These are phyloP conservation scores for Psettodes erumei DNA, from an alignment of 2,113 vertebrate genomes.

Conservation along the genomic window DNA sequence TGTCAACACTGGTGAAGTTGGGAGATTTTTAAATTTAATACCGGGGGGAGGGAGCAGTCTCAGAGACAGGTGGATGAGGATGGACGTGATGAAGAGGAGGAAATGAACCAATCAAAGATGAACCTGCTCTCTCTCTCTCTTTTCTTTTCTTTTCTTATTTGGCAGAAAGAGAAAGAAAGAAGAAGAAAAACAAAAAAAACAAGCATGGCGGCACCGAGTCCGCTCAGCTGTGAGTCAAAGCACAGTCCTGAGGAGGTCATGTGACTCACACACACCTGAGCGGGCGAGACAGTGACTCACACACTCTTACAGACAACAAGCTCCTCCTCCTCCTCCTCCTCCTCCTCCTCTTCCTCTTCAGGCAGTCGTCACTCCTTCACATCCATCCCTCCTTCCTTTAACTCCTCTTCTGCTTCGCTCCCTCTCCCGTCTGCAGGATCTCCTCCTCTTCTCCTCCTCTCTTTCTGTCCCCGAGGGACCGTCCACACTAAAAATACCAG, in stretches of 20 bases:
- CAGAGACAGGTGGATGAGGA: too few relatives aligned
- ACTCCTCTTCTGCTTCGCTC: not conserved
- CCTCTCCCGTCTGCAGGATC: not conserved
- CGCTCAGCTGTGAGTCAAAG: not conserved
- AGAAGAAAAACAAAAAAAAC: too few relatives aligned
- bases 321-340: constrained; percentile 1
- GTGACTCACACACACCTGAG: constrained; percentile 30
- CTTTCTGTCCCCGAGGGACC: constrained; percentile 47
- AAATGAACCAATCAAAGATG: too few relatives aligned
- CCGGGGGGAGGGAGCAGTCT: too few relatives aligned
- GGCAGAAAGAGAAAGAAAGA: too few relatives aligned
- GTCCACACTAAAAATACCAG: constrained; percentile 80
- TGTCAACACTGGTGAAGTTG: too few relatives aligned
- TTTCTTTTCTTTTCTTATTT: constrained; percentile 39
- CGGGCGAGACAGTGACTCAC: constrained; percentile 27
- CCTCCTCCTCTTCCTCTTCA: not conserved
- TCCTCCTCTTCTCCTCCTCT: constrained; percentile 5
- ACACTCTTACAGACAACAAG: constrained; percentile 19
- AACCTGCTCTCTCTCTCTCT: not conserved
- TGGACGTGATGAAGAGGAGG: too few relatives aligned
- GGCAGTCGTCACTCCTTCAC: constrained; percentile 12
- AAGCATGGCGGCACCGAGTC: constrained; percentile 9
- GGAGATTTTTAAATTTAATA: too few relatives aligned
- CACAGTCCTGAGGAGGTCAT: not conserved
- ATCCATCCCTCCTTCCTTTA: constrained; percentile 2